phyloP scores from a whole-genome alignment of 2,888 invertebrate species.

The Odontothrips loti region DNA sequence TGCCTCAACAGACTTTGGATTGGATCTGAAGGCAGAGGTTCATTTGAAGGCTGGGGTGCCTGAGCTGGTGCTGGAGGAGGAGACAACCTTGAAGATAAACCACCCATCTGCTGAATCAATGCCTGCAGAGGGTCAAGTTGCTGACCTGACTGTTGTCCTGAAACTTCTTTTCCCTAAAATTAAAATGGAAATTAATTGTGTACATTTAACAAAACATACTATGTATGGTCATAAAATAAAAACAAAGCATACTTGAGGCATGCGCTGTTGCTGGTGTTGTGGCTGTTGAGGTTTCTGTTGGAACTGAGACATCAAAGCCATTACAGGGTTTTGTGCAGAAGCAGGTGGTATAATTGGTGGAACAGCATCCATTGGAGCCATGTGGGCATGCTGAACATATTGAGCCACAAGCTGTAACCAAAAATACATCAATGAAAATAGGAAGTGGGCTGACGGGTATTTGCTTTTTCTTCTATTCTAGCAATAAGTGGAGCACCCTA shows the following conservation, averaged over 20 bases:
- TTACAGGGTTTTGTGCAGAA: slow-evolving; percentile 32
- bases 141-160: slow-evolving; percentile 41
- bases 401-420: slow-evolving; percentile 50
- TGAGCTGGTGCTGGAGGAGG: slow-evolving; percentile 31
- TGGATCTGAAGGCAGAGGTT: slow-evolving; percentile 38
- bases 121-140: slow-evolving; percentile 52
- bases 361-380: slow-evolving; percentile 36
- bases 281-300: slow-evolving; percentile 39
- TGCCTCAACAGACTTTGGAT: slow-evolving; percentile 46
- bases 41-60: slow-evolving; percentile 33
- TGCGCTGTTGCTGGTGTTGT: slow-evolving; percentile 38
- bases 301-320: slow-evolving; percentile 39
- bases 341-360: neutral
- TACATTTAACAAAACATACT: too few species aligned
- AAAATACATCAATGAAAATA: neutral
- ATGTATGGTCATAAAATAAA: slow-evolving; percentile 33
- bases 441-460: neutral
- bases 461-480: neutral
- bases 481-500: slow-evolving; percentile 13
- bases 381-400: slow-evolving; percentile 47
- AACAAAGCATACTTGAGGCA: slow-evolving; percentile 40
- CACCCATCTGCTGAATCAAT: slow-evolving; percentile 52
- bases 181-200: too few species aligned
- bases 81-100: slow-evolving; percentile 29
- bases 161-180: slow-evolving; percentile 45